Percentiles rank a stretch among this genome's conserved stretches.
Evolutionary conservation across 1,140 invertebrate species (phyloP).

Genomic region (Teleopsis dalmanni): DNA sequence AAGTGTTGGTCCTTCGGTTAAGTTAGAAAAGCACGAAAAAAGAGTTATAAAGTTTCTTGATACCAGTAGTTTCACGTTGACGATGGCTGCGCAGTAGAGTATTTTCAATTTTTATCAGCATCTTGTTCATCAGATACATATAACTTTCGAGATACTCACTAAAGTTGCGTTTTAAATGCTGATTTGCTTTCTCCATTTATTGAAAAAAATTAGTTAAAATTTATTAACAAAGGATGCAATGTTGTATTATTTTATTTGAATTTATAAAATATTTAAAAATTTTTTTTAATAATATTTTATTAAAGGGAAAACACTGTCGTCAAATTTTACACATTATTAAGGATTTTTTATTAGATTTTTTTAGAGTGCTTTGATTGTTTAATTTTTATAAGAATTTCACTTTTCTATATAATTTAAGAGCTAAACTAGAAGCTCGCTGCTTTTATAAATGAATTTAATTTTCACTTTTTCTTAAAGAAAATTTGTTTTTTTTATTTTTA

Average conservation of each 20-base stretch:
- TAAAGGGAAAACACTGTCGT: not conserved
- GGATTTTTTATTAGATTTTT: not conserved
- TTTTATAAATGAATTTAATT: not conserved
- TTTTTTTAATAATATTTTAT: not conserved
- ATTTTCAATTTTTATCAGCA: constrained; percentile 59
- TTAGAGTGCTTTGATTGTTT: not conserved
- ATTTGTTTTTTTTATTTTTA: not conserved
- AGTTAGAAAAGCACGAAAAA: constrained; percentile 76
- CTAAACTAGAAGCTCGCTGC: not conserved
- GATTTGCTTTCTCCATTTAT: constrained; percentile 44
- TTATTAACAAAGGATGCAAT: not conserved
- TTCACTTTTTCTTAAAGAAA: not conserved
- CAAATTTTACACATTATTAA: not conserved
- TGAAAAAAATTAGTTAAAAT: constrained; percentile 4
- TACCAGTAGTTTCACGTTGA: constrained; percentile 70
- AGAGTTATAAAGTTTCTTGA: constrained; percentile 76
- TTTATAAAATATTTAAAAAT: too few species aligned
- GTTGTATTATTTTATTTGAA: too few species aligned
- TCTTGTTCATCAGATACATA: constrained; percentile 47
- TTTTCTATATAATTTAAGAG: not conserved
- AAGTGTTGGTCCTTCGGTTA: constrained; percentile 12
- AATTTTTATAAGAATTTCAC: too few species aligned
- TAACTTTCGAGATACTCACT: constrained; percentile 41
- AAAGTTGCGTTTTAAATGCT: constrained; percentile 33
- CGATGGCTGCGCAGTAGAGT: constrained; percentile 68